phyloP scores from a whole-genome alignment of 1,140 invertebrate genomes.

The Mylabris phalerata region DNA sequence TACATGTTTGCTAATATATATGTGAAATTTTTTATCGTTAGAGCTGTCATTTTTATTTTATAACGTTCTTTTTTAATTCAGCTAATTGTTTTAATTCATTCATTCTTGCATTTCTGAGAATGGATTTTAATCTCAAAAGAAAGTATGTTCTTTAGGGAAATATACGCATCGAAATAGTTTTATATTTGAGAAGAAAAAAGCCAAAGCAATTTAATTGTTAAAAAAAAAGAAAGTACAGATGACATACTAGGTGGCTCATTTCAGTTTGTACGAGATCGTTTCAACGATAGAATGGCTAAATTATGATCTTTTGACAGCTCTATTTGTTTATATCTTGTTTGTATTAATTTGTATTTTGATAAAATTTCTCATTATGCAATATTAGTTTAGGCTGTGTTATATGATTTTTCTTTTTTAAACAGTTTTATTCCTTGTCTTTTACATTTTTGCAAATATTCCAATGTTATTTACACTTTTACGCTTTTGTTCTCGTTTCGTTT shows the following conservation, averaged over 20 bases:
- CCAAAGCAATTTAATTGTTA: slow-evolving; percentile 11
- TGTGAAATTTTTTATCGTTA: slow-evolving; percentile 8
- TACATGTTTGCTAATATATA: slow-evolving; percentile 13
- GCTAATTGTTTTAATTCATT: too few relatives aligned
- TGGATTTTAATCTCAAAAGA: too few relatives aligned
- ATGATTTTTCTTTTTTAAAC: slow-evolving; percentile 15
- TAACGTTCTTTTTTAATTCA: too few relatives aligned
- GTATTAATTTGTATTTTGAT: slow-evolving; percentile 11
- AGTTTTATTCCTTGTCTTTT: slow-evolving; percentile 1
- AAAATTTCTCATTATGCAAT: slow-evolving; percentile 21
- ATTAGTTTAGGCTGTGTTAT: slow-evolving; percentile 29
- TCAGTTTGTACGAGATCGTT: neutral
- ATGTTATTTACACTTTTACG: slow-evolving; percentile 1
- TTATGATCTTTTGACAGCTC: slow-evolving; percentile 5
- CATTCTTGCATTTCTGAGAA: too few relatives aligned
- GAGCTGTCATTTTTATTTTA: slow-evolving; percentile 1
- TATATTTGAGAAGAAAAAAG: slow-evolving; percentile 1
- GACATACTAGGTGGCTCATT: slow-evolving; percentile 6
- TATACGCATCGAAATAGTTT: slow-evolving; percentile 10
- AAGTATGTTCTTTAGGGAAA: too few relatives aligned
- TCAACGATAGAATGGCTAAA: neutral
- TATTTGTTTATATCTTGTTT: neutral
- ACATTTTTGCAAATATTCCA: slow-evolving; percentile 2
- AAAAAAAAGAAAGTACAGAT: slow-evolving; percentile 5
- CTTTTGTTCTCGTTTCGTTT: slow-evolving; percentile 27